Percentiles rank a stretch among this genome's conserved stretches.
Conservation (phyloP, 1,140 invertebrate genomes). For the Coptotermes formosanus region DNA sequence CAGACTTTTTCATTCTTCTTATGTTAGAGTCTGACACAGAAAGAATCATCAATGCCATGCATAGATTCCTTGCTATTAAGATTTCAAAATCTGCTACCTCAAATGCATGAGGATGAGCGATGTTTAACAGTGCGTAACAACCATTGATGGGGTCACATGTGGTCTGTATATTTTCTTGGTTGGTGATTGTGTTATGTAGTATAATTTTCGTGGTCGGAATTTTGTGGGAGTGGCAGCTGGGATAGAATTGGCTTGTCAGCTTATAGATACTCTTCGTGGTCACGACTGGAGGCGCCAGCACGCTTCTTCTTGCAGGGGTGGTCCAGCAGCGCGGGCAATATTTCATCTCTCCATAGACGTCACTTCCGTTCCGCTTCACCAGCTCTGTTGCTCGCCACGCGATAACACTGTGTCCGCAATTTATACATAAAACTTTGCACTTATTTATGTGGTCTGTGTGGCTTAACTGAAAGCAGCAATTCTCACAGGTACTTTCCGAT, state of each 20-base stretch:
- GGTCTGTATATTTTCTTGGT: not conserved
- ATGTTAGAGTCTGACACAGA: too few species aligned
- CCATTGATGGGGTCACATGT: slow-evolving; percentile 9
- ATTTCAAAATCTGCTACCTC: too few species aligned
- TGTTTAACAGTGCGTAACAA: not conserved
- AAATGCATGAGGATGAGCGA: not conserved
- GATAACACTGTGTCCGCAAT: not conserved
- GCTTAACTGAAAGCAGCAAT: not conserved
- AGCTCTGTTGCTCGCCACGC: not conserved
- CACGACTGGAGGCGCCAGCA: not conserved
- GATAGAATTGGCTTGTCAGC: too few species aligned
- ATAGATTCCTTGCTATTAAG: too few species aligned
- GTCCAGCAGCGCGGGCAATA: not conserved
- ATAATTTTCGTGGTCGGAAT: not conserved
- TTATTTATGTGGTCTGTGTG: not conserved
- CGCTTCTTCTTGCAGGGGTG: slow-evolving; percentile 7
- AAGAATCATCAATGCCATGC: too few species aligned
- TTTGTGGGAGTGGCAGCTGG: not conserved
- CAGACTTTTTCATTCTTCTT: too few species aligned
- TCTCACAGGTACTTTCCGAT: too few species aligned
- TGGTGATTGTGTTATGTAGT: slow-evolving; percentile 6
- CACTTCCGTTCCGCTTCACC: slow-evolving; percentile 7
- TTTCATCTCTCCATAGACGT: not conserved
- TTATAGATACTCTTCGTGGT: not conserved
- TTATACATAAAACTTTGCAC: not conserved